Evolutionary conservation across 2,113 vertebrate genomes (phyloP).

Genomic region (Castor canadensis): DNA sequence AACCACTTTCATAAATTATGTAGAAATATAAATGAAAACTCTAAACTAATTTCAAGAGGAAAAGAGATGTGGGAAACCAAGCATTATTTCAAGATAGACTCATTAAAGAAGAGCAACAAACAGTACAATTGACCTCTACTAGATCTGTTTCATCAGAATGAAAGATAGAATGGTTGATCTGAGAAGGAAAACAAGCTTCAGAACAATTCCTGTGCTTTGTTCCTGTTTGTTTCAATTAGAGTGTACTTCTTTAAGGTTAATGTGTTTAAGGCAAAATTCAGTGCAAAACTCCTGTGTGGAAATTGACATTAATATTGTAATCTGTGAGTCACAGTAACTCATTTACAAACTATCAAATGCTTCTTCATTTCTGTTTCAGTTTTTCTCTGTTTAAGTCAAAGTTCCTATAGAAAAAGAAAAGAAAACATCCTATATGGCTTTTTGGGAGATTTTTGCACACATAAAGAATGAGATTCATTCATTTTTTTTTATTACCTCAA

Average conservation of each 20-base stretch:
- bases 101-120: not conserved
- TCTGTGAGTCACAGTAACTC: not conserved
- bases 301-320: not conserved
- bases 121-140: not conserved
- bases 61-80: not conserved
- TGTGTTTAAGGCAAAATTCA: not conserved
- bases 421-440: no score
- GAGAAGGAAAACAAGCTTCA: not conserved
- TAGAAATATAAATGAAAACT: not conserved
- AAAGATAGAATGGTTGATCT: not conserved
- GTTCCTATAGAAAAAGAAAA: no score
- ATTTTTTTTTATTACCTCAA: not conserved
- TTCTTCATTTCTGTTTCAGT: slow-evolving; percentile 15
- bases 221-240: not conserved
- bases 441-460: not conserved
- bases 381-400: not conserved
- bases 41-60: not conserved
- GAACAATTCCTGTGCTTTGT: not conserved
- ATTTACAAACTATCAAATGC: not conserved
- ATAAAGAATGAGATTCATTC: not conserved
- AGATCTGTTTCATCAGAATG: not conserved
- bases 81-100: not conserved
- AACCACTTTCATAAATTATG: not conserved
- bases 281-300: not conserved
- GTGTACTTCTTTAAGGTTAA: not conserved